Percentiles rank a stretch among this genome's conserved stretches.
phyloP scores from a whole-genome alignment of 2,888 invertebrate genomes.

The Notodromas monacha region DNA sequence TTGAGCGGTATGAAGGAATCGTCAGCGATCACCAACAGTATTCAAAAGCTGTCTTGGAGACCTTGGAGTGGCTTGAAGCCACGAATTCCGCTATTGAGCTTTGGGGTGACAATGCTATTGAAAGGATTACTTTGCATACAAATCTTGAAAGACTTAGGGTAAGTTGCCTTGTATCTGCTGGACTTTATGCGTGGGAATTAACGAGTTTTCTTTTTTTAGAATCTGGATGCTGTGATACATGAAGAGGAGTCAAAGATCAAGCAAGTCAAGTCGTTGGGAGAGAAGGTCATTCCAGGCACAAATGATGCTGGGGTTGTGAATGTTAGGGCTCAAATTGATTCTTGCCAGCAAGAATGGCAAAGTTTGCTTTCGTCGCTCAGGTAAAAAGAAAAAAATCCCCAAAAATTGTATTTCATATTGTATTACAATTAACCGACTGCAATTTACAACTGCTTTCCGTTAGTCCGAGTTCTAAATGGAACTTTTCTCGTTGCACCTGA shows the following conservation, averaged over 20 bases:
- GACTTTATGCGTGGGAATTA: background rate
- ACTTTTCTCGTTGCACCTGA: too few species aligned
- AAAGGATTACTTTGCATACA: conserved; percentile 47
- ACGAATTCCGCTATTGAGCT: conserved; percentile 41
- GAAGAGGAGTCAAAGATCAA: conserved; percentile 57
- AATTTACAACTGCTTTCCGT: too few species aligned
- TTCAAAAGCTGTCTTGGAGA: conserved; percentile 48
- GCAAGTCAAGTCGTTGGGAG: conserved; percentile 44
- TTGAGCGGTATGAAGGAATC: conserved; percentile 52
- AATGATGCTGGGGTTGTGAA: conserved; percentile 45
- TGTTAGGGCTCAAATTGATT: conserved; percentile 53
- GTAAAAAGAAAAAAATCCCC: conserved; percentile 11
- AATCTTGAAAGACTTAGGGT: conserved; percentile 47
- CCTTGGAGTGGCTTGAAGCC: conserved; percentile 54
- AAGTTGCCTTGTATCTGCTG: conserved; percentile 8
- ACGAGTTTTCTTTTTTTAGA: conserved; percentile 19
- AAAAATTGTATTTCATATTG: too few species aligned
- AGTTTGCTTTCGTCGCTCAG: conserved; percentile 37
- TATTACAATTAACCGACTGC: too few species aligned
- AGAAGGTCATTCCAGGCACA: conserved; percentile 61
- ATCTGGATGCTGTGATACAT: conserved; percentile 34
- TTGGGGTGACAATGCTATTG: conserved; percentile 50
- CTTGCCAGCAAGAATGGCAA: conserved; percentile 66
- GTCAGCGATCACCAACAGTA: conserved; percentile 65
- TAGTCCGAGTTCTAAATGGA: too few species aligned